Conservation (phyloP, 2,113 vertebrate species). For the Syngnathoides biaculeatus region DNA sequence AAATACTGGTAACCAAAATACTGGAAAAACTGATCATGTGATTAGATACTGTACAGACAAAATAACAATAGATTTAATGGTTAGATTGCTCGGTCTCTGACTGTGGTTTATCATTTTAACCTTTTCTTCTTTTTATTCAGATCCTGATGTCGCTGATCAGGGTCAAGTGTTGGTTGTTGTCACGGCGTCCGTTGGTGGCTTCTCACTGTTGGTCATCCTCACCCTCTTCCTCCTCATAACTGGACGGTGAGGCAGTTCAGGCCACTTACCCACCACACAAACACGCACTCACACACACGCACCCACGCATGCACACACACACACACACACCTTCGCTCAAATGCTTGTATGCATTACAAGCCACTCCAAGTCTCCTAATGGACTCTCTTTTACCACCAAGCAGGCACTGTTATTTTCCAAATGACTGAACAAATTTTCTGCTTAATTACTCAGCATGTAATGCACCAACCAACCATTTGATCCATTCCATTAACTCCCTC, state of each 20-base stretch:
- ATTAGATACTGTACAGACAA: background rate
- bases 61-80: background rate
- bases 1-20: no score
- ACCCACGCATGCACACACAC: constrained; percentile 10
- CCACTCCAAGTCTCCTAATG: constrained; percentile 54
- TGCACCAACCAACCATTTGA: constrained; percentile 62
- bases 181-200: constrained; percentile 92
- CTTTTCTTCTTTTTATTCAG: constrained; percentile 65
- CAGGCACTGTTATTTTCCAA: constrained; percentile 69
- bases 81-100: background rate
- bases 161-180: constrained; percentile 95
- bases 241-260: constrained; percentile 79
- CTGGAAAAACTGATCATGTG: no score
- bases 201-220: constrained; percentile 93
- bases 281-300: background rate
- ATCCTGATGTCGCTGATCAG: constrained; percentile 90
- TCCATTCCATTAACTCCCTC: constrained; percentile 60
- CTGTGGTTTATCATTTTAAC: background rate
- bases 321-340: constrained; percentile 16
- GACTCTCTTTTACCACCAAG: constrained; percentile 54
- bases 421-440: constrained; percentile 69
- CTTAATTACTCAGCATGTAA: constrained; percentile 71
- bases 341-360: background rate
- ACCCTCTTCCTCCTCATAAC: constrained; percentile 97
- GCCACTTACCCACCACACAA: background rate